These are phyloP conservation scores for Fragum sueziense DNA, from an alignment of 2,888 invertebrate species.

Conservation along the genomic window DNA sequence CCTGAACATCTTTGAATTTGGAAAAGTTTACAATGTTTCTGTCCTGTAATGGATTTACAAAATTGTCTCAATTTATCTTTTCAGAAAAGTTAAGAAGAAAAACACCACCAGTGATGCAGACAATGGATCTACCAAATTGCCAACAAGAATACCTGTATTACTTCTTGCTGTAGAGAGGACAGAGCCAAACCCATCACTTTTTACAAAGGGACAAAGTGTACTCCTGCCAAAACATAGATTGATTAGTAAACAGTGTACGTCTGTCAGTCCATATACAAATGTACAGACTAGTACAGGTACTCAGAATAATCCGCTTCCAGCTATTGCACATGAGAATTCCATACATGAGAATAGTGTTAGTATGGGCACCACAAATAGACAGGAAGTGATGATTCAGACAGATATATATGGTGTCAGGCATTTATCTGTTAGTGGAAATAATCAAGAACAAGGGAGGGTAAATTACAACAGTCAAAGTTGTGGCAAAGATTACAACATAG, in stretches of 20 bases:
- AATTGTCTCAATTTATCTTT: neutral
- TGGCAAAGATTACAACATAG: neutral
- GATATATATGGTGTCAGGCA: constrained; percentile 61
- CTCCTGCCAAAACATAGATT: constrained; percentile 29
- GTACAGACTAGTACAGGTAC: neutral
- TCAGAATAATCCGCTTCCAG: too few species aligned
- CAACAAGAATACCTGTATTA: neutral
- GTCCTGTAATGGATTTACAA: too few species aligned
- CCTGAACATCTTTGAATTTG: too few species aligned
- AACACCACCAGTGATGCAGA: neutral
- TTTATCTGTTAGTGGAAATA: constrained; percentile 29
- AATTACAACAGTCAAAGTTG: neutral
- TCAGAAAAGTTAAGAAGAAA: neutral
- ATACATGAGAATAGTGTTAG: neutral
- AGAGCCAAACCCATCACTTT: constrained; percentile 5
- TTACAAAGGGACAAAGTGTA: too few species aligned
- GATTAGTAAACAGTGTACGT: neutral
- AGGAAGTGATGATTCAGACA: constrained; percentile 55
- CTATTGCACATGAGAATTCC: neutral
- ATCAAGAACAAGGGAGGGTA: neutral
- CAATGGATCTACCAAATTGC: neutral
- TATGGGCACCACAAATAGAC: constrained; percentile 12
- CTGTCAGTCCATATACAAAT: neutral
- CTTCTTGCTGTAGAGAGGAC: constrained; percentile 29
- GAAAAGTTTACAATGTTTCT: too few species aligned